phyloP scores from a whole-genome alignment of 2,888 invertebrate species.

The Tridacna crocea region DNA sequence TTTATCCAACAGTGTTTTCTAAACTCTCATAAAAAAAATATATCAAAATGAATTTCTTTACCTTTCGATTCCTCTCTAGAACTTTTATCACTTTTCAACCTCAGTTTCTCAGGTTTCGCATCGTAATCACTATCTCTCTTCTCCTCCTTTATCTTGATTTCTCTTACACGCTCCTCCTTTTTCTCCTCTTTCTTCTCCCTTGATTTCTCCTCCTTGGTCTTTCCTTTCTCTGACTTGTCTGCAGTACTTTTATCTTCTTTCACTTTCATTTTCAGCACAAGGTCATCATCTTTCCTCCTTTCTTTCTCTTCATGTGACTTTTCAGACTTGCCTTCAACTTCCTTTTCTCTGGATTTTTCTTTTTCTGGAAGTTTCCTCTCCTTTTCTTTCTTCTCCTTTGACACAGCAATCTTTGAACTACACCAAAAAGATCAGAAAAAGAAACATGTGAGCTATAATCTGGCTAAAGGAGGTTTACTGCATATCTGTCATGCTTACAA shows the following conservation, averaged over 20 bases:
- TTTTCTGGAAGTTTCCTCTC: conserved; percentile 35
- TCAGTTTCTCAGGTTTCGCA: conserved; percentile 49
- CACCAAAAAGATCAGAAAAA: not conserved
- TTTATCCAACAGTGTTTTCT: no score
- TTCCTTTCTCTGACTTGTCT: conserved; percentile 41
- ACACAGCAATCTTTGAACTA: conserved; percentile 19
- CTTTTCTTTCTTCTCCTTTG: conserved; percentile 56
- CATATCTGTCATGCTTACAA: no score
- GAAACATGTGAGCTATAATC: not conserved
- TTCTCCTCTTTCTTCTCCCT: conserved; percentile 44
- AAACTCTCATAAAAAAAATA: no score
- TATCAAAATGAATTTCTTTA: no score
- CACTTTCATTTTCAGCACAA: conserved; percentile 29
- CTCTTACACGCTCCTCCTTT: conserved; percentile 58
- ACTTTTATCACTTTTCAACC: conserved; percentile 37
- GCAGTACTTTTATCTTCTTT: conserved; percentile 13
- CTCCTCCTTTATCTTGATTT: conserved; percentile 61
- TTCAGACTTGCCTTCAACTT: conserved; percentile 14
- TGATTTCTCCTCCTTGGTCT: conserved; percentile 38
- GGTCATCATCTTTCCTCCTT: conserved; percentile 32
- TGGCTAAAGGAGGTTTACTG: not conserved
- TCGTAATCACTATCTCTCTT: conserved; percentile 39
- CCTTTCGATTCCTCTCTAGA: conserved; percentile 49
- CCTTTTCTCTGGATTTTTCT: conserved; percentile 36
- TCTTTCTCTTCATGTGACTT: conserved; percentile 50